Evolutionary conservation across 2,797 vertebrate genomes (phyloP).

Genomic region (Anguilla anguilla): DNA sequence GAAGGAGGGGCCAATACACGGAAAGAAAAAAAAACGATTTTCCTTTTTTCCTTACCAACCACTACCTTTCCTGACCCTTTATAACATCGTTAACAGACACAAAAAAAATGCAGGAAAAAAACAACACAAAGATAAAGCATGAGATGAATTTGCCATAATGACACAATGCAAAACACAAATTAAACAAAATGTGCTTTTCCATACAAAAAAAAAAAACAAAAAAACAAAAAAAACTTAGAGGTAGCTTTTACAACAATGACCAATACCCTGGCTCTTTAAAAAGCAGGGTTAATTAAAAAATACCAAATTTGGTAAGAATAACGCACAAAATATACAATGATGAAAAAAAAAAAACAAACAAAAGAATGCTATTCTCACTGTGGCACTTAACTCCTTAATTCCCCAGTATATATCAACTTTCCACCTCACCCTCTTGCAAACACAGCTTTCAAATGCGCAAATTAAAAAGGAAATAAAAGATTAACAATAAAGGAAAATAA

Average conservation of each 20-base stretch:
- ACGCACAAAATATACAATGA: constrained; percentile 69
- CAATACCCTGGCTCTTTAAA: constrained; percentile 70
- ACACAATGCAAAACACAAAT: constrained; percentile 75
- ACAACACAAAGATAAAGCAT: constrained; percentile 69
- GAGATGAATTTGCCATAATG: constrained; percentile 78
- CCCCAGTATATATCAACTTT: constrained; percentile 56
- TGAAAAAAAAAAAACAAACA: constrained; percentile 34
- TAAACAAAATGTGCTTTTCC: constrained; percentile 76
- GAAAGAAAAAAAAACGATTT: constrained; percentile 59
- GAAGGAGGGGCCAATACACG: constrained; percentile 58
- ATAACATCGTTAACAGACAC: constrained; percentile 71
- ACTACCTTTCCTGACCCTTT: constrained; percentile 64
- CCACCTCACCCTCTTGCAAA: constrained; percentile 54
- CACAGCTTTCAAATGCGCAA: constrained; percentile 40
- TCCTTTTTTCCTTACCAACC: constrained; percentile 58
- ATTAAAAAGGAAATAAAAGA: constrained; percentile 54
- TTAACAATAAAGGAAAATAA: constrained; percentile 57
- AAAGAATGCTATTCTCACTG: constrained; percentile 58
- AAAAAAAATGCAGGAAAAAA: constrained; percentile 42
- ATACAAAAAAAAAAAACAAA: constrained; percentile 53
- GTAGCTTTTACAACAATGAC: constrained; percentile 88
- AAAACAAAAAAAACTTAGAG: constrained; percentile 79
- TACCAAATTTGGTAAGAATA: constrained; percentile 85
- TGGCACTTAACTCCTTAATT: constrained; percentile 58
- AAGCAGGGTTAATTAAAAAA: constrained; percentile 71